Evolutionary conservation across 2,113 vertebrate species (phyloP).

Genomic region (Thunnus maccoyii): DNA sequence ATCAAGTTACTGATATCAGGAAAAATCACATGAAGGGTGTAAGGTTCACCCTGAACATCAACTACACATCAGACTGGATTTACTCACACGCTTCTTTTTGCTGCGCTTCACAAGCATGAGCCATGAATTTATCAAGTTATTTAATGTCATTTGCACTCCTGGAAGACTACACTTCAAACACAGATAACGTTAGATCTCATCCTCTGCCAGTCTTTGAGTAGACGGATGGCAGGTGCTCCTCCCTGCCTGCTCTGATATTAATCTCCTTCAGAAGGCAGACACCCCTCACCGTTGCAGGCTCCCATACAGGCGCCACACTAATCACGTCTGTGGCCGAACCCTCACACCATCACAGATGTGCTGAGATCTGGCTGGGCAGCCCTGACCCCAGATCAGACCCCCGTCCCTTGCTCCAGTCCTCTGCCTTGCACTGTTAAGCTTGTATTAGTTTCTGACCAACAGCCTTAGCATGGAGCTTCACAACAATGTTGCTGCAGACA

Average conservation of each 20-base stretch:
- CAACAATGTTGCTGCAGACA: not conserved
- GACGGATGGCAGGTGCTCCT: slow-evolving; percentile 58
- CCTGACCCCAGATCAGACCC: slow-evolving; percentile 43
- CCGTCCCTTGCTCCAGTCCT: slow-evolving; percentile 4
- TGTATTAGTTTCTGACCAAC: not conserved
- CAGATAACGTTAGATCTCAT: slow-evolving; percentile 28
- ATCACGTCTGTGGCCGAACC: slow-evolving; percentile 55
- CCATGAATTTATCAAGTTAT: slow-evolving; percentile 18
- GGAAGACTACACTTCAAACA: slow-evolving; percentile 35
- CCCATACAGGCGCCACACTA: slow-evolving; percentile 63
- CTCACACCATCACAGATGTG: slow-evolving; percentile 30
- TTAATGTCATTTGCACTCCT: slow-evolving; percentile 2
- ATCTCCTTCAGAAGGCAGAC: slow-evolving; percentile 58
- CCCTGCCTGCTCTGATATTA: slow-evolving; percentile 41
- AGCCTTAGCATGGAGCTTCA: not conserved
- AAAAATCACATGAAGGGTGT: slow-evolving; percentile 31
- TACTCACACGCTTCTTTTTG: not conserved
- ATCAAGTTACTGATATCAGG: slow-evolving; percentile 58
- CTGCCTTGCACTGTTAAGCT: not conserved
- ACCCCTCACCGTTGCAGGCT: slow-evolving; percentile 46
- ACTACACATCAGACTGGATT: not conserved
- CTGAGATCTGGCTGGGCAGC: slow-evolving; percentile 43
- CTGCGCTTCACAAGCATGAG: not conserved
- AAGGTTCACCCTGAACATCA: not conserved
- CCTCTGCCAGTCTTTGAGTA: slow-evolving; percentile 24